Evolutionary conservation across 2,797 vertebrate species (phyloP), one percentile per base, ranked within the genome.

Genomic region (Oreochromis grahami): DNA sequence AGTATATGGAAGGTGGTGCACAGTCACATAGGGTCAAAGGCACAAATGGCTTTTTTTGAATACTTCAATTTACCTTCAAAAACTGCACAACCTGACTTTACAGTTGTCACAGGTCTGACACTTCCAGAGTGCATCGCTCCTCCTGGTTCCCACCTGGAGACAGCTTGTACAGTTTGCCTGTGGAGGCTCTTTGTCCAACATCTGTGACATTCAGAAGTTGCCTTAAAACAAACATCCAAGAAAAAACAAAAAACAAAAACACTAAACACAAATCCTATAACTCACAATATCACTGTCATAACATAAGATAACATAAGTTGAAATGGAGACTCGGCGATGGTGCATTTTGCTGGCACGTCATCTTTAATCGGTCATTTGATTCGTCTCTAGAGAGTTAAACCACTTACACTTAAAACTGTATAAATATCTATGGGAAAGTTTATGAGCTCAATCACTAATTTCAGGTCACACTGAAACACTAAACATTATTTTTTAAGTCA

Each of bases 331-430:
- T 63, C 58, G 12, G 58, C 10, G 0, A 36, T 36, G 17, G 58
- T 5, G 6, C 12, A 63, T 63, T 10, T 36, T 63, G 10, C 10
- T 5, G 58, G 0, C 4, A 1, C 4, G 1, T 36, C 0, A 3
- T 63, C 36, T 63, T 63, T 36, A 63, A 63, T 36, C 12, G 32
- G 10, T 63, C 58, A 13, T 63, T 63, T 63, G 58, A 13, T 63
- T 12, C 1, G 4, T 36, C 17, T 63, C 58, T 63, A 36, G 58
- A 36, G 32, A 0, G 32, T 19, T 36, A n/a, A 36, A 12, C 58
- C 17, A n/a, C 17, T 63, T 12, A n/a, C 17, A 36, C 17, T n/a
- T 63, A 63, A 63, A 63, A 63, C 32, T 60, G 32, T 12, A 36
- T 60, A 34, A 60, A 60, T 34, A 41, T 68, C 0, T 41, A 3